These are phyloP conservation scores for Coracopsis vasa DNA, from an alignment of 2,113 vertebrate genomes.

Conservation along the genomic window DNA sequence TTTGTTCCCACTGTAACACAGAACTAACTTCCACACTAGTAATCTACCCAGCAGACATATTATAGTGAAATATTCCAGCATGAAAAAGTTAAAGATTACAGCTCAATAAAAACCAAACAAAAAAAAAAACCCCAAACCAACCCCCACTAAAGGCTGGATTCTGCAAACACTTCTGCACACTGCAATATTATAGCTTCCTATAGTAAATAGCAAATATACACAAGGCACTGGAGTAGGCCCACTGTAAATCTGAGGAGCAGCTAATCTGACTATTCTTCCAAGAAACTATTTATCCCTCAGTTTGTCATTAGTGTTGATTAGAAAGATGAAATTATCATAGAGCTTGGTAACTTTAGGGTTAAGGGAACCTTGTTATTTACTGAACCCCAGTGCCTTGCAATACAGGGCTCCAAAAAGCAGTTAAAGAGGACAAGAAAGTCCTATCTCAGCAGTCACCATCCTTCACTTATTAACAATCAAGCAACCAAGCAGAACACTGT, in stretches of 20 bases:
- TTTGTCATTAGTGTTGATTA: background rate
- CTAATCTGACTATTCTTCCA: background rate
- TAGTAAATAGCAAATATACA: background rate
- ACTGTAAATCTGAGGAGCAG: background rate
- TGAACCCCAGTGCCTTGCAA: background rate
- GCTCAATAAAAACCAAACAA: background rate
- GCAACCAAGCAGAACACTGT: background rate
- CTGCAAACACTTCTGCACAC: background rate
- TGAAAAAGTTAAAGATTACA: background rate
- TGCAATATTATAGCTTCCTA: background rate
- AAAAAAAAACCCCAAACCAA: accelerated
- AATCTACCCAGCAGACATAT: background rate
- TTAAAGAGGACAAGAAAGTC: background rate
- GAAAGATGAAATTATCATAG: background rate
- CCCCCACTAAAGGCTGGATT: background rate
- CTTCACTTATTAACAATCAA: background rate
- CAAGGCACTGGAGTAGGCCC: background rate
- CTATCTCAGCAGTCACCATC: background rate
- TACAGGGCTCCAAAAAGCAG: background rate
- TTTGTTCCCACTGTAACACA: background rate
- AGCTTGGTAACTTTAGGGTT: background rate
- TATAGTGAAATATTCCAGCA: background rate
- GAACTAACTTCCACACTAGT: background rate
- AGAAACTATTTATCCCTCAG: background rate
- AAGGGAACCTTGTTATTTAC: background rate